phyloP scores from a whole-genome alignment of 1,140 invertebrate species.

The Zophobas morio region DNA sequence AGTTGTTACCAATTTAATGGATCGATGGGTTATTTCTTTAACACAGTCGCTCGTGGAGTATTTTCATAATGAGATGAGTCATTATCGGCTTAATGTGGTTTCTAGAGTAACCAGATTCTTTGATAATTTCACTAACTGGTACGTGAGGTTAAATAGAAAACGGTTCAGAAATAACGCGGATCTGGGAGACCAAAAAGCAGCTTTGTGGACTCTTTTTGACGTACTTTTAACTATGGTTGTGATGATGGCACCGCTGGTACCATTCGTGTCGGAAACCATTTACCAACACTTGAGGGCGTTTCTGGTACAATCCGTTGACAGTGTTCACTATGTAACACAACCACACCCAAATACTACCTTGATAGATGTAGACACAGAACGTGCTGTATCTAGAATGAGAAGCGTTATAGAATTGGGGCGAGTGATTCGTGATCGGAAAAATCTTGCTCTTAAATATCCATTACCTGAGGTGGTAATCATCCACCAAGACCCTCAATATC shows the following conservation, averaged over 20 bases:
- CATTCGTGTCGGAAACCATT: conserved; percentile 97
- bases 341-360: conserved; percentile 80
- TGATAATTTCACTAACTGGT: conserved; percentile 98
- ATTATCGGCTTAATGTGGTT: conserved; percentile 94
- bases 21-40: conserved; percentile 97
- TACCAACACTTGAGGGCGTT: conserved; percentile 87
- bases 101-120: conserved; percentile 96
- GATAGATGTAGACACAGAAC: conserved; percentile 91
- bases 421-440: conserved; percentile 92
- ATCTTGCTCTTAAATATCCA: conserved; percentile 96
- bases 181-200: conserved; percentile 84
- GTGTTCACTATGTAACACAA: conserved; percentile 92
- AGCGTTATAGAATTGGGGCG: conserved; percentile 95
- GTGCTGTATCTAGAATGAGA: conserved; percentile 93
- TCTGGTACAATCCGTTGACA: conserved; percentile 70
- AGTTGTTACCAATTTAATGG: conserved; percentile 89
- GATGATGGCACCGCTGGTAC: conserved; percentile 97
- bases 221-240: conserved; percentile 92
- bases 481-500: conserved; percentile 84
- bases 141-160: conserved; percentile 96
- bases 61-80: conserved; percentile 93
- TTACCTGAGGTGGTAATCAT: conserved; percentile 96
- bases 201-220: conserved; percentile 90
- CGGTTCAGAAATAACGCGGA: conserved; percentile 91
- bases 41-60: conserved; percentile 93